These are phyloP conservation scores for Drosophila anceps DNA, from an alignment of 2,888 invertebrate species.

Conservation along the genomic window DNA sequence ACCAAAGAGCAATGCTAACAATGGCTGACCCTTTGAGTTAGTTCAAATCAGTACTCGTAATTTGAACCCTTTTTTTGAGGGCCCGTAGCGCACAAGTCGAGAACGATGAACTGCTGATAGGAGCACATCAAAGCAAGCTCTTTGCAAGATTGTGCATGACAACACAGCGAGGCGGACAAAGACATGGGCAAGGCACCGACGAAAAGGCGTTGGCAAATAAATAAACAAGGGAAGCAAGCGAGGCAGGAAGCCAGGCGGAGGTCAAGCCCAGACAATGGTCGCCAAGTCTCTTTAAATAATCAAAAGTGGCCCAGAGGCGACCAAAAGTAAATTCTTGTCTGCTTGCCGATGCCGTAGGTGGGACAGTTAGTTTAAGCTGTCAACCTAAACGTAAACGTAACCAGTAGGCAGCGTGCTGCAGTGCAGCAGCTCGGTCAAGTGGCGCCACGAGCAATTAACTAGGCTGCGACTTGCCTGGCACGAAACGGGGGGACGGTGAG, in stretches of 20 bases:
- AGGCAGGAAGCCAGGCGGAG: conserved; percentile 36
- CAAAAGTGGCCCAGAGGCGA: conserved; percentile 61
- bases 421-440: conserved; percentile 74
- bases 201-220: conserved; percentile 51
- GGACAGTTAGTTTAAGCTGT: conserved; percentile 46
- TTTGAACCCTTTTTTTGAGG: conserved; percentile 49
- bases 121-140: conserved; percentile 68
- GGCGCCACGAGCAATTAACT: conserved; percentile 78
- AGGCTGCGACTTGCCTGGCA: conserved; percentile 19
- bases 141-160: conserved; percentile 56
- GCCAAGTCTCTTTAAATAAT: conserved; percentile 68
- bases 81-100: conserved; percentile 33
- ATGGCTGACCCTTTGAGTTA: conserved; percentile 10
- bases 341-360: conserved; percentile 34
- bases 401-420: conserved; percentile 33
- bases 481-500: neutral
- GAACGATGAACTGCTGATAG: conserved; percentile 72
- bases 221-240: conserved; percentile 19
- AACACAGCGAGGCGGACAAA: conserved; percentile 36
- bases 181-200: conserved; percentile 21
- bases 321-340: conserved; percentile 30
- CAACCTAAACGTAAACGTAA: conserved; percentile 52
- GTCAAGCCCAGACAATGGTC: conserved; percentile 71
- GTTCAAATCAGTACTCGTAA: conserved; percentile 23
- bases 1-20: conserved; percentile 30